Evolutionary conservation across 2,888 invertebrate species (phyloP).

Genomic region (Amphipoea lucens): DNA sequence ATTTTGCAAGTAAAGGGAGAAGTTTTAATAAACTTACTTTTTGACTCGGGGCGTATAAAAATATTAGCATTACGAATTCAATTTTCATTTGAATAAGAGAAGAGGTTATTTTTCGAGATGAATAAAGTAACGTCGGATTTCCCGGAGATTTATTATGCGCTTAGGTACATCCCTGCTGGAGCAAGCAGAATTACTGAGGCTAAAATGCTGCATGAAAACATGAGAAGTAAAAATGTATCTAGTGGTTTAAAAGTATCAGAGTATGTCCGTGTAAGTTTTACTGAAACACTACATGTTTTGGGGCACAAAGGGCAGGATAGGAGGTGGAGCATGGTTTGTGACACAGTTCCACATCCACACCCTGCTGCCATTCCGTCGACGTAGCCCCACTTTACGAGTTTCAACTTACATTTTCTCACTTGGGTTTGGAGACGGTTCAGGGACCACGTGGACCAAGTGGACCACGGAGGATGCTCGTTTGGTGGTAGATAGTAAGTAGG

Average conservation of each 20-base stretch:
- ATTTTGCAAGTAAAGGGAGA: constrained; percentile 47
- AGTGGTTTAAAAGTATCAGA: not conserved
- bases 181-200: not conserved
- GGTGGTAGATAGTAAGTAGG: not conserved
- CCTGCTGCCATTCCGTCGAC: too few species aligned
- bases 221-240: not conserved
- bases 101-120: constrained; percentile 44
- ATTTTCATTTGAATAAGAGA: constrained; percentile 60
- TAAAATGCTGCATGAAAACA: constrained; percentile 4
- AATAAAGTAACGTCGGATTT: constrained; percentile 49
- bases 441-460: too few species aligned
- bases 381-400: too few species aligned
- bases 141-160: constrained; percentile 38
- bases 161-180: constrained; percentile 14
- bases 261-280: not conserved
- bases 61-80: constrained; percentile 64
- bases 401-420: too few species aligned
- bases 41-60: constrained; percentile 59
- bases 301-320: too few species aligned
- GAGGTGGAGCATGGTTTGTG: too few species aligned
- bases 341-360: too few species aligned
- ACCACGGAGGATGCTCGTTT: not conserved
- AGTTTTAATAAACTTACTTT: constrained; percentile 65
- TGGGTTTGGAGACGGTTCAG: too few species aligned
- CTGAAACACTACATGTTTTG: too few species aligned